Conservation (phyloP, 2,797 vertebrate species). For the Rhinogobio ventralis region DNA sequence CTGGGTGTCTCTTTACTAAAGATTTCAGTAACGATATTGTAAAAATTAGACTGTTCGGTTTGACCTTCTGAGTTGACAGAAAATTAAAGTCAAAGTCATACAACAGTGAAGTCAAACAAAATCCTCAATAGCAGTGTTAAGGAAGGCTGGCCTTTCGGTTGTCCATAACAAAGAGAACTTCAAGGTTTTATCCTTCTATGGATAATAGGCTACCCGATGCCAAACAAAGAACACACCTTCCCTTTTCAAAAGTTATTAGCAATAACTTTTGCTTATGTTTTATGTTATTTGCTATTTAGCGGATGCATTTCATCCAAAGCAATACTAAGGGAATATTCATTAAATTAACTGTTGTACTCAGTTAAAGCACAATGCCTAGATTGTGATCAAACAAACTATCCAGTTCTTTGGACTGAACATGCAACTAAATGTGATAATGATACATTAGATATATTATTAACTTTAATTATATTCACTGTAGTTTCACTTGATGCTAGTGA, state of each 20-base stretch:
- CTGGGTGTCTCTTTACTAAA: not conserved
- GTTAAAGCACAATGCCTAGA: not conserved
- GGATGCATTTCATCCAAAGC: not conserved
- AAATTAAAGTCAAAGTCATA: conserved; percentile 22
- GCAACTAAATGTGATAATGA: not conserved
- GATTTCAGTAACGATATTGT: not conserved
- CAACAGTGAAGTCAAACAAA: conserved; percentile 30
- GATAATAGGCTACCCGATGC: not conserved
- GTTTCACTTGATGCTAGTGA: not conserved
- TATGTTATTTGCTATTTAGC: not conserved
- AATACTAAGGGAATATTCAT: not conserved
- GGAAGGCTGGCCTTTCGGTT: conserved; percentile 15
- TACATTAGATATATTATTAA: not conserved
- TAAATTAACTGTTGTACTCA: not conserved
- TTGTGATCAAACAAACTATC: not conserved
- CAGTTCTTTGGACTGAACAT: not conserved
- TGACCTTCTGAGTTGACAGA: conserved; percentile 17
- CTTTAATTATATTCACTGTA: not conserved
- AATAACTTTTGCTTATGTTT: not conserved
- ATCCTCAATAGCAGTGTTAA: conserved; percentile 1
- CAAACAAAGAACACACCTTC: conserved; percentile 35
- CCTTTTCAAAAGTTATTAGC: not conserved
- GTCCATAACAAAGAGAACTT: conserved; percentile 25
- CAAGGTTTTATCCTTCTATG: conserved; percentile 20
- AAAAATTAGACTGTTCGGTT: not conserved